phyloP scores from a whole-genome alignment of 2,797 vertebrate genomes.

The Champsocephalus esox region DNA sequence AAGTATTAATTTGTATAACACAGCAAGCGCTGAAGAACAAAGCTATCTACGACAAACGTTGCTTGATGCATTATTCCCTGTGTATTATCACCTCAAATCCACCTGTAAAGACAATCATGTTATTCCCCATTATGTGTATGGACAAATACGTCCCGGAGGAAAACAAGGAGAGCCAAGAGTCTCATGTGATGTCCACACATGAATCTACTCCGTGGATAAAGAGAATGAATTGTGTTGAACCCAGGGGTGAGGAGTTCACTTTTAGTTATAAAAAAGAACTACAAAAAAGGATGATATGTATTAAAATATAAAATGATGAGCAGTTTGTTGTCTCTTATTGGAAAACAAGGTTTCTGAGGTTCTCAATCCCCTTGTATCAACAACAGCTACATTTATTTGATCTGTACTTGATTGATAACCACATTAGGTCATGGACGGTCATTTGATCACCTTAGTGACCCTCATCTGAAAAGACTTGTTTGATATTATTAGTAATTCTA shows the following conservation, averaged over 20 bases:
- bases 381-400: no score
- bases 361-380: no score
- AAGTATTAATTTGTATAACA: slow-evolving; percentile 38
- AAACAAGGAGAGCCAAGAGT: background rate
- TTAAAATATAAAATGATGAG: background rate
- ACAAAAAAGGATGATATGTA: background rate
- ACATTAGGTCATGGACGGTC: no score
- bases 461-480: no score
- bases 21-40: slow-evolving; percentile 30
- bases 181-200: slow-evolving; percentile 7
- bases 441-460: no score
- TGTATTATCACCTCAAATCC: slow-evolving; percentile 22
- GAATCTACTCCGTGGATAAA: background rate
- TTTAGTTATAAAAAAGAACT: background rate
- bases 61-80: slow-evolving; percentile 13
- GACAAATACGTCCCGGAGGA: background rate
- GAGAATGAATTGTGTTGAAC: background rate
- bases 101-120: slow-evolving; percentile 20
- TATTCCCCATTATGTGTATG: background rate
- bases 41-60: slow-evolving; percentile 20
- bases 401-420: no score
- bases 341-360: background rate
- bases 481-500: no score
- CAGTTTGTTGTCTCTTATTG: background rate
- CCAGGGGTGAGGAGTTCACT: slow-evolving; percentile 1